Percentiles rank a stretch among this genome's conserved stretches.
Evolutionary conservation across 2,797 vertebrate genomes (phyloP).

Genomic region (Pangasius krempfi): DNA sequence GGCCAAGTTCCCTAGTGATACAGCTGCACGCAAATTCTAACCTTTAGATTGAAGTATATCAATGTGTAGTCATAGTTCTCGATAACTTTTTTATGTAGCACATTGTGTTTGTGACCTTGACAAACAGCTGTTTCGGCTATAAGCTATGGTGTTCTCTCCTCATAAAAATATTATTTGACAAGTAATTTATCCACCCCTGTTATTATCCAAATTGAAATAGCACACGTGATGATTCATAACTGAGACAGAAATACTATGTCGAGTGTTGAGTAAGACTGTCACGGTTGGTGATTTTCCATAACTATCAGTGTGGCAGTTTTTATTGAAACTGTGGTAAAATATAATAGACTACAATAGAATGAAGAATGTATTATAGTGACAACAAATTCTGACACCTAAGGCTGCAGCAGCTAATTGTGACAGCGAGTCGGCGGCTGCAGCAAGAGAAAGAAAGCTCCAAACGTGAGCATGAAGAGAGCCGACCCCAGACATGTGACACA

Average conservation of each 20-base stretch:
- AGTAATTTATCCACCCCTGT: conserved; percentile 10
- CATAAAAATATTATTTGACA: conserved; percentile 22
- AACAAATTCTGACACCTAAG: conserved; percentile 7
- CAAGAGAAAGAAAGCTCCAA: not conserved
- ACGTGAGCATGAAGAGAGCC: not conserved
- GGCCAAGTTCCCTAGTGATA: conserved; percentile 36
- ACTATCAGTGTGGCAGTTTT: not conserved
- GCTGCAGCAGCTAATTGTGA: conserved; percentile 22
- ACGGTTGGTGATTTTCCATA: conserved; percentile 25
- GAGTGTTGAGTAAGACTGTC: not conserved
- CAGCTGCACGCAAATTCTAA: conserved; percentile 15
- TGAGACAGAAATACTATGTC: not conserved
- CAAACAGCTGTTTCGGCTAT: not conserved
- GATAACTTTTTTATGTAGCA: not conserved
- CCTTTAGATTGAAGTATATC: conserved; percentile 7
- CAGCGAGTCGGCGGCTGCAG: not conserved
- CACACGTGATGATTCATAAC: conserved; percentile 9
- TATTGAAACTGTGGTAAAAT: conserved; percentile 18
- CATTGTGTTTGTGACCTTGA: not conserved
- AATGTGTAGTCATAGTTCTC: not conserved
- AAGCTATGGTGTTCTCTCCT: not conserved
- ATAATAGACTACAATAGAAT: conserved; percentile 9
- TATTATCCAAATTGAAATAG: conserved; percentile 14
- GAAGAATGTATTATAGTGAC: conserved; percentile 23
- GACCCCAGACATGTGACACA: not conserved